Evolutionary conservation across 1,140 invertebrate genomes (phyloP).

Genomic region (Apis laboriosa): DNA sequence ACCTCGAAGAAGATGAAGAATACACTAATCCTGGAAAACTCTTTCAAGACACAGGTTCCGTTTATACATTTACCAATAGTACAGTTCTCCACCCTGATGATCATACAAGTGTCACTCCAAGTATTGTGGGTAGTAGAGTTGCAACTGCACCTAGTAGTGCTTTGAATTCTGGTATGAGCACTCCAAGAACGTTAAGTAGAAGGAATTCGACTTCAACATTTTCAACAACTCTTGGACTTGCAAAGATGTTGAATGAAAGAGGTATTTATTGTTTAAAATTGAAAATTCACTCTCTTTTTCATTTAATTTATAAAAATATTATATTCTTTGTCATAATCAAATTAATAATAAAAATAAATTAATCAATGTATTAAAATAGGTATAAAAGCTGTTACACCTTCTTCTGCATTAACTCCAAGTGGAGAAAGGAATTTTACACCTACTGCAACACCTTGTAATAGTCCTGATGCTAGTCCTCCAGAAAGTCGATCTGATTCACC

Average conservation of each 20-base stretch:
- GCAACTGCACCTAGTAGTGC: conserved; percentile 82
- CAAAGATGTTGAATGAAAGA: conserved; percentile 90
- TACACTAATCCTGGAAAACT: conserved; percentile 86
- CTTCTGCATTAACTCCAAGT: conserved; percentile 83
- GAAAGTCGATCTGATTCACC: conserved; percentile 83
- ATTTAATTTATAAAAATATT: background rate
- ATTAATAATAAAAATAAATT: background rate
- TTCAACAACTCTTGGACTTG: conserved; percentile 89
- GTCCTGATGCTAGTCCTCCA: conserved; percentile 84
- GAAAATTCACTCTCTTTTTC: background rate
- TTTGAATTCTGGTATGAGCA: conserved; percentile 82
- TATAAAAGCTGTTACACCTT: conserved; percentile 87
- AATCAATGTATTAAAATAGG: conserved; percentile 2
- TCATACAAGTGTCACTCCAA: conserved; percentile 85
- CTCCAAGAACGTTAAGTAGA: conserved; percentile 84
- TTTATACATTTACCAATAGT: conserved; percentile 95
- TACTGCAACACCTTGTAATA: conserved; percentile 92
- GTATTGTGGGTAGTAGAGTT: conserved; percentile 82
- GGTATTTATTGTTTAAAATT: conserved; percentile 73
- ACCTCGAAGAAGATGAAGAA: conserved; percentile 94
- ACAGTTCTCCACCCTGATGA: conserved; percentile 94
- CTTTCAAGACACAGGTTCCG: conserved; percentile 88
- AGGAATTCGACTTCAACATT: conserved; percentile 89
- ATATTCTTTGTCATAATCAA: background rate
- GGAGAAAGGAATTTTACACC: conserved; percentile 86